Evolutionary conservation across 2,113 vertebrate genomes (phyloP).

Genomic region (Turnix velox): DNA sequence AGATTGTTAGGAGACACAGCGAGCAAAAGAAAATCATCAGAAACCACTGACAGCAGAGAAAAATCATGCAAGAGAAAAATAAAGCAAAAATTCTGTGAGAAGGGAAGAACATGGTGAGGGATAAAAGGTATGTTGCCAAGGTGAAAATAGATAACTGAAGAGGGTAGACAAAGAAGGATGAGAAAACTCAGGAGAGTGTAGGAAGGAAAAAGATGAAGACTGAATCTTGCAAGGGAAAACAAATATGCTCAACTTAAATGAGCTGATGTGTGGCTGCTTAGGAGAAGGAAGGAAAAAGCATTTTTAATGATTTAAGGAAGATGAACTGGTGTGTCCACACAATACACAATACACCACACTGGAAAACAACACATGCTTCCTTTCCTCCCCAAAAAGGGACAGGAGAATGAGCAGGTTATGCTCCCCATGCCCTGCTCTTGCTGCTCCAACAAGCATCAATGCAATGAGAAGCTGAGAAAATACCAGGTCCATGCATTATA

Average conservation of each 20-base stretch:
- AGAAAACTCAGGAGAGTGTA: neutral
- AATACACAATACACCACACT: neutral
- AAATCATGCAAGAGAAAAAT: neutral
- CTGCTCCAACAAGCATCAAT: neutral
- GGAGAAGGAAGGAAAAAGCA: neutral
- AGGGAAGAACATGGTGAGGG: neutral
- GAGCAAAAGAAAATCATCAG: neutral
- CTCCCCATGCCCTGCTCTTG: neutral
- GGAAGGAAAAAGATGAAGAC: neutral
- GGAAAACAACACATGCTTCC: neutral
- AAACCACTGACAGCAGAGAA: neutral
- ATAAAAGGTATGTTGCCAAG: neutral
- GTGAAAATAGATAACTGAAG: neutral
- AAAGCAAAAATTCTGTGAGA: neutral
- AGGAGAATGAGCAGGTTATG: neutral
- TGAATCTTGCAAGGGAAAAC: constrained; percentile 6
- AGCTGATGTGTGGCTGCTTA: neutral
- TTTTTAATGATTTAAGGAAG: neutral
- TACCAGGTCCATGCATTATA: neutral
- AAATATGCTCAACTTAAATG: neutral
- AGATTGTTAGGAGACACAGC: neutral
- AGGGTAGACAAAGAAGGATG: constrained; percentile 20
- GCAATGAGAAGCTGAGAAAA: neutral
- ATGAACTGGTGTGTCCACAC: neutral
- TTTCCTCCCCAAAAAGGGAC: neutral